Conservation (phyloP, 2,113 vertebrate genomes). For the Onychorhynchus coronatus region DNA sequence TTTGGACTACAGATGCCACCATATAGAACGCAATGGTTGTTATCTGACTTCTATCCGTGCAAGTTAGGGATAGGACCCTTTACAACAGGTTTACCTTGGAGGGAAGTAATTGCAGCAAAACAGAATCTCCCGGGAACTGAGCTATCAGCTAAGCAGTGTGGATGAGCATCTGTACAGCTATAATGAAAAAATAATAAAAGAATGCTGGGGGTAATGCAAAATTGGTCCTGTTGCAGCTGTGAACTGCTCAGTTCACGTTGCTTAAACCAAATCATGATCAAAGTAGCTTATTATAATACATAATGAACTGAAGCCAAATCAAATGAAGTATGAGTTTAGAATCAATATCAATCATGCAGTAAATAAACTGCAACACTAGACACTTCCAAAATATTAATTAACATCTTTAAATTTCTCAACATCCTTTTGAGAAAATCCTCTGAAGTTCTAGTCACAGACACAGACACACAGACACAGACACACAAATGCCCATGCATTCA, state of each 20-base stretch:
- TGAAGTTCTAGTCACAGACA: background rate
- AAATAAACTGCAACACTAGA: background rate
- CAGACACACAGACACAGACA: accelerated
- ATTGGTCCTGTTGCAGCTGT: background rate
- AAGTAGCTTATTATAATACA: background rate
- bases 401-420: background rate
- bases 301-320: background rate
- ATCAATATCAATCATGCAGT: background rate
- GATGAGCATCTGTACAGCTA: background rate
- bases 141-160: background rate
- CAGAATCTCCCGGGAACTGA: background rate
- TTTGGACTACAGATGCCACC: background rate
- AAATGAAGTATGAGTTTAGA: background rate
- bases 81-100: background rate
- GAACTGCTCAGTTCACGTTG: background rate
- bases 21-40: accelerated
- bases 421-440: background rate
- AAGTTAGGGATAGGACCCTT: background rate
- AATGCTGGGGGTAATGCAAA: background rate
- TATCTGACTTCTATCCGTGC: background rate
- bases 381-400: background rate
- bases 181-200: background rate
- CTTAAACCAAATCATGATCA: background rate
- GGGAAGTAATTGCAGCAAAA: background rate
- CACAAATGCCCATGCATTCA: background rate